Percentiles rank a stretch among this genome's conserved stretches.
phyloP scores from a whole-genome alignment of 2,113 vertebrate genomes.

The Aythya baeri region DNA sequence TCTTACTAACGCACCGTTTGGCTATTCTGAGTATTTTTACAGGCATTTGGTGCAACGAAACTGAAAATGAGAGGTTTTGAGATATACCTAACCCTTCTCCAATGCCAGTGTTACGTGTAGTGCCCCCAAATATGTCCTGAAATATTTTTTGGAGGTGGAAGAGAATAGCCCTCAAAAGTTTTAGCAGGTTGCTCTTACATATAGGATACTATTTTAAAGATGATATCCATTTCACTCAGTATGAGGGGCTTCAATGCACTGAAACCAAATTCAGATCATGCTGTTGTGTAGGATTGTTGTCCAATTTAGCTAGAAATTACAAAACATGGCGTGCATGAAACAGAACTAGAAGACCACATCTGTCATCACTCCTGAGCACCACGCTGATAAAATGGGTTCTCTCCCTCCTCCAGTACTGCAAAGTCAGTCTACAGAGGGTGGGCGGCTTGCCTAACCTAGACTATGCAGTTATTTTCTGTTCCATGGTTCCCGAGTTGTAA shows the following conservation, averaged over 20 bases:
- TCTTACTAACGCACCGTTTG: background rate
- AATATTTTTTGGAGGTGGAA: background rate
- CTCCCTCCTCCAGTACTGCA: background rate
- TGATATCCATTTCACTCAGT: no score
- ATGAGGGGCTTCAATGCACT: background rate
- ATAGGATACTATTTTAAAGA: background rate
- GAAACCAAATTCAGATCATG: background rate
- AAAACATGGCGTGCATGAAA: rapidly evolving
- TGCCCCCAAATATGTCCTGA: background rate
- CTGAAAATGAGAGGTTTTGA: background rate
- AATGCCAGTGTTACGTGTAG: no score
- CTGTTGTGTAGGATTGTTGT: background rate
- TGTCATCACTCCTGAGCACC: background rate
- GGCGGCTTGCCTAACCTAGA: background rate
- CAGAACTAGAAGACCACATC: background rate
- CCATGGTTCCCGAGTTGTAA: background rate
- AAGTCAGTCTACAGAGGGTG: background rate
- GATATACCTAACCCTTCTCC: background rate
- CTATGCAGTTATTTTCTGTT: background rate
- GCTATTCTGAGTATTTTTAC: background rate
- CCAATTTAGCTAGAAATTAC: background rate
- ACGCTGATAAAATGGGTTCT: background rate
- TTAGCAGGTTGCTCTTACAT: background rate
- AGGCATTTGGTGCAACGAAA: background rate
- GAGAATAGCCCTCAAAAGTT: background rate